Evolutionary conservation across 2,113 vertebrate species (phyloP).

Genomic region (Pyxicephalus adspersus): DNA sequence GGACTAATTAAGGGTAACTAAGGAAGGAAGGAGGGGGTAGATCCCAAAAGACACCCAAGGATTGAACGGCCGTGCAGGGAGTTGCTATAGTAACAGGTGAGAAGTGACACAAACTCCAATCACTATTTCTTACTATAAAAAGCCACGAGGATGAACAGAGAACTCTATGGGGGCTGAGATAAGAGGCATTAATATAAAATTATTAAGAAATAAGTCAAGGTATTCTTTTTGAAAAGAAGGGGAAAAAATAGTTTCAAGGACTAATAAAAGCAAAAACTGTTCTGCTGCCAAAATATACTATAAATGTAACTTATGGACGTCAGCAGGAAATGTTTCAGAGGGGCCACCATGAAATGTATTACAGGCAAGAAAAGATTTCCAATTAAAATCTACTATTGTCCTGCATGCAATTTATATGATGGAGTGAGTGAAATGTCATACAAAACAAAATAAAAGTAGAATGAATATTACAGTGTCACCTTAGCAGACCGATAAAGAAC

Average conservation of each 20-base stretch:
- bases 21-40: slow-evolving; percentile 18
- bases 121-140: slow-evolving; percentile 51
- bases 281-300: no score
- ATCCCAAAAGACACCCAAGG: slow-evolving; percentile 44
- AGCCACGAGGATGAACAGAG: slow-evolving; percentile 38
- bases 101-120: slow-evolving; percentile 53
- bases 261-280: no score
- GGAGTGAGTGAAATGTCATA: no score
- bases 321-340: no score
- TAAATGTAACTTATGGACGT: no score
- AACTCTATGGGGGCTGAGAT: slow-evolving; percentile 34
- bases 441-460: no score
- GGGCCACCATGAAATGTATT: no score
- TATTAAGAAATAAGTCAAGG: slow-evolving; percentile 1
- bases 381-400: no score
- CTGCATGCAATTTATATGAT: no score
- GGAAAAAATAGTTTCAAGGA: neutral
- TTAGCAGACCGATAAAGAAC: no score
- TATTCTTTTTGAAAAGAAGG: neutral
- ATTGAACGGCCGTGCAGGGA: slow-evolving; percentile 27
- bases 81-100: slow-evolving; percentile 53
- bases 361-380: no score
- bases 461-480: no score
- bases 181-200: slow-evolving; percentile 11
- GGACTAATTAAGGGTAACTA: slow-evolving; percentile 54